Conservation (phyloP, 2,888 invertebrate genomes). For the Aporophyla nigra region DNA sequence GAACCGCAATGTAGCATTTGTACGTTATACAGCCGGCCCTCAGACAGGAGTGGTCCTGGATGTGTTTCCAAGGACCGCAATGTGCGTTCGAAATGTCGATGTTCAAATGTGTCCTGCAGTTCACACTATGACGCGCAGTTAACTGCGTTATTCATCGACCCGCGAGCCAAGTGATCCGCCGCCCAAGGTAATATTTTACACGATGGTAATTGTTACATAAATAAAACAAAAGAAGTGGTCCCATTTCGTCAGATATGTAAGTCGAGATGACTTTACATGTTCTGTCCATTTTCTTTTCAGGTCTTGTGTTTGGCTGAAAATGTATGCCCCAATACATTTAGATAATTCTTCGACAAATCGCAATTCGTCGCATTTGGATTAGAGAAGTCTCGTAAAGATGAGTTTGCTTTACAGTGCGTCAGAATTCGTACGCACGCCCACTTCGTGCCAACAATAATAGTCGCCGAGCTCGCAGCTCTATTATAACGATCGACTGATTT, state of each 20-base stretch:
- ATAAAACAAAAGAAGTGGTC: not conserved
- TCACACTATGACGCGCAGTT: conserved; percentile 86
- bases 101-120: conserved; percentile 90
- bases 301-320: not conserved
- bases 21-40: conserved; percentile 80
- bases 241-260: too few species aligned
- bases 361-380: not conserved
- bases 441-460: conserved; percentile 22
- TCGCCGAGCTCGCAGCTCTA: not conserved
- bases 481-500: conserved; percentile 14
- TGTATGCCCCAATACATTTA: not conserved
- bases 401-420: not conserved
- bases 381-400: not conserved
- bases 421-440: conserved; percentile 12
- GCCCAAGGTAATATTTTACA: conserved; percentile 67
- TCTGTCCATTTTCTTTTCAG: not conserved
- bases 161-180: conserved; percentile 92
- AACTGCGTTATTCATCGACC: conserved; percentile 92
- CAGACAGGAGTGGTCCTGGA: conserved; percentile 88
- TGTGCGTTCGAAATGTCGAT: conserved; percentile 92
- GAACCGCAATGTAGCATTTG: conserved; percentile 62
- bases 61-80: conserved; percentile 88
- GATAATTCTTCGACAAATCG: not conserved
- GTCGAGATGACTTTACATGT: not conserved
- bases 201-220: conserved; percentile 18